phyloP scores from a whole-genome alignment of 2,113 vertebrate species.

The Chaetops frenatus region DNA sequence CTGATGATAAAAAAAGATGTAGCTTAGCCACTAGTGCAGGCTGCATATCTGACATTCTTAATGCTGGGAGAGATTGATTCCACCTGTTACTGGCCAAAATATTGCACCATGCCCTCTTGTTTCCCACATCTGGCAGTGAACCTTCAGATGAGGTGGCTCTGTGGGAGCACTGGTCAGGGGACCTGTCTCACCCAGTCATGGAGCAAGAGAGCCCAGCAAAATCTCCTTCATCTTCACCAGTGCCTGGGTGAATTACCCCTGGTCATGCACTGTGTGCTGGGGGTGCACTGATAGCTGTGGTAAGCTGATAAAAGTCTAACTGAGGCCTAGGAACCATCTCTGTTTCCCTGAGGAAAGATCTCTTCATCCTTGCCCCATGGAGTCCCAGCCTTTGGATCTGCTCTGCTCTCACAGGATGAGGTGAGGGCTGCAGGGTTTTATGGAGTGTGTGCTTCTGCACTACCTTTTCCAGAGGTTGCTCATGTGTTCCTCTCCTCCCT shows the following conservation, averaged over 20 bases:
- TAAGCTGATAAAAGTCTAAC: not conserved
- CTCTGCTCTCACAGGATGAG: not conserved
- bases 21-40: not conserved
- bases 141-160: not conserved
- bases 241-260: accelerated
- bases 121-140: not conserved
- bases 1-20: not conserved
- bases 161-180: too few relatives aligned
- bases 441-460: not conserved
- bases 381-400: not conserved
- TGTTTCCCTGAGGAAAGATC: not conserved
- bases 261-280: not conserved
- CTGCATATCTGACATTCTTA: not conserved
- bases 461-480: not conserved
- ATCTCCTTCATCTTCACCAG: not conserved
- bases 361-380: not conserved
- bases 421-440: not conserved
- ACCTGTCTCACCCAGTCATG: not conserved
- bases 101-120: not conserved
- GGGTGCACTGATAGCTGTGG: too few relatives aligned
- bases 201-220: not conserved
- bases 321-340: not conserved
- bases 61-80: not conserved
- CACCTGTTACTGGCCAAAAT: not conserved
- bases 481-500: not conserved